Conservation (phyloP, 2,797 vertebrate species). For the Amphiprion clarkii region DNA sequence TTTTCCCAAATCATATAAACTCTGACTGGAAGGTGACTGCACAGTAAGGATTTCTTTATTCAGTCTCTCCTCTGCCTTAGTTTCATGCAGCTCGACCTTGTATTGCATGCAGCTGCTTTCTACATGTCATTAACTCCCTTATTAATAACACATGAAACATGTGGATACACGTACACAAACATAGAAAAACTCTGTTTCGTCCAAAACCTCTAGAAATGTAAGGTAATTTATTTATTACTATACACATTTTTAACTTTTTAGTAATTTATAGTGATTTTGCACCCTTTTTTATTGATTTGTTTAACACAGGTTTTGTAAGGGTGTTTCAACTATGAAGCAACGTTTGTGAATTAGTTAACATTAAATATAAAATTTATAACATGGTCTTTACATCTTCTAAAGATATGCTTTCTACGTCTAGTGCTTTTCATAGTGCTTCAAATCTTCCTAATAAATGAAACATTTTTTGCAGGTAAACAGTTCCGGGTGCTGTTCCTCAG, state of each 20-base stretch:
- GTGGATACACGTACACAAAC: not conserved
- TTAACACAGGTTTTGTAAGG: too few relatives aligned
- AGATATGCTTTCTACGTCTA: not conserved
- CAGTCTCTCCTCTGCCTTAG: slow-evolving; percentile 2
- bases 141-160: slow-evolving; percentile 49
- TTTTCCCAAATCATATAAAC: slow-evolving; percentile 12
- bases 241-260: not conserved
- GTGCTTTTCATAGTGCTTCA: not conserved
- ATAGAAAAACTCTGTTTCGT: not conserved
- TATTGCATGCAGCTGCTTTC: slow-evolving; percentile 51
- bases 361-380: too few relatives aligned
- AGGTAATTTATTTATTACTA: not conserved
- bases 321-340: not conserved
- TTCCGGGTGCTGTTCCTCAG: slow-evolving; percentile 98
- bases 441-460: not conserved
- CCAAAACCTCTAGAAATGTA: slow-evolving; percentile 6
- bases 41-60: slow-evolving; percentile 4
- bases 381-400: not conserved
- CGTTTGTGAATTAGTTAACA: not conserved
- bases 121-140: slow-evolving; percentile 50
- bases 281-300: not conserved
- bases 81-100: slow-evolving; percentile 27
- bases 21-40: not conserved
- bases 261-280: too few relatives aligned
- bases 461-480: slow-evolving; percentile 90